Conservation (phyloP, 2,888 invertebrate genomes). For the Apotomis betuletana region DNA sequence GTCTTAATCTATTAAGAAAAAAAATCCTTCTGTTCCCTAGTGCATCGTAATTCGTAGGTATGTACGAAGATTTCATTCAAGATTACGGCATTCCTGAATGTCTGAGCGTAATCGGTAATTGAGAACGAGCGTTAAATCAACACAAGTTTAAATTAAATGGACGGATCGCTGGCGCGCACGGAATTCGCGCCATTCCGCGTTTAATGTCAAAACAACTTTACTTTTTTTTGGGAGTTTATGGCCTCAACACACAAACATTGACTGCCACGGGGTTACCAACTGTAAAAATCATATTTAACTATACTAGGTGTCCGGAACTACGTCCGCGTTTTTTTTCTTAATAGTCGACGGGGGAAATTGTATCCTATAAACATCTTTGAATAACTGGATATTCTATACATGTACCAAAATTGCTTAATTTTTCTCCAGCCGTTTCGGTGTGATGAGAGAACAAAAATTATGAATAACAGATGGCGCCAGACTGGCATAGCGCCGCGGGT, state of each 20-base stretch:
- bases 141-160: conserved; percentile 51
- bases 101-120: conserved; percentile 16
- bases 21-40: too few species aligned
- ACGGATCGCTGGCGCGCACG: conserved; percentile 49
- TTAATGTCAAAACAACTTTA: conserved; percentile 57
- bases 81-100: not conserved
- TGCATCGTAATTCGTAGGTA: not conserved
- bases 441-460: too few species aligned
- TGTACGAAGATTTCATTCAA: not conserved
- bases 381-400: too few species aligned
- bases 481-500: too few species aligned
- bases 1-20: too few species aligned
- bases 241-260: conserved; percentile 46
- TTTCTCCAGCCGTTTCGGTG: too few species aligned
- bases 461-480: too few species aligned
- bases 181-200: conserved; percentile 52
- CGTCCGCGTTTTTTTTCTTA: too few species aligned
- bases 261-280: conserved; percentile 48
- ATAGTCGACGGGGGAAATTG: too few species aligned
- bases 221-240: conserved; percentile 28
- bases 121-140: conserved; percentile 5
- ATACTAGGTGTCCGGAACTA: too few species aligned
- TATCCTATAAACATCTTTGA: too few species aligned
- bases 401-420: too few species aligned
- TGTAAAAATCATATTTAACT: not conserved